phyloP scores from a whole-genome alignment of 2,797 vertebrate species.

The Cetoscarus ocellatus region DNA sequence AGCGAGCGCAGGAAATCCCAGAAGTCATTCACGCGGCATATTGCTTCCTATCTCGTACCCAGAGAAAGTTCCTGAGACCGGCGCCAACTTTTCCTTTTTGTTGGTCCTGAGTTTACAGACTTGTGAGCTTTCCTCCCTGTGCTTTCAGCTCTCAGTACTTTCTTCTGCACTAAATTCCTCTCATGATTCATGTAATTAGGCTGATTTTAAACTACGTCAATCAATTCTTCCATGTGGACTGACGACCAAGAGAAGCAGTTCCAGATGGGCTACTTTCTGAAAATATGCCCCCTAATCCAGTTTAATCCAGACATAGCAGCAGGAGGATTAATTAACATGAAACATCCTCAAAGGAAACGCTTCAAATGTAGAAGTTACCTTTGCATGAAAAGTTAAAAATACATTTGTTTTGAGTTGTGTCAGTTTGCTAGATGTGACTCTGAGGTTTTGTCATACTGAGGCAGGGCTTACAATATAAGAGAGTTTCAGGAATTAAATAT shows the following conservation, averaged over 20 bases:
- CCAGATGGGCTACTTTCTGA: slow-evolving; percentile 65
- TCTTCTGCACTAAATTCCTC: slow-evolving; percentile 50
- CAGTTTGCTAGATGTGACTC: slow-evolving; percentile 5
- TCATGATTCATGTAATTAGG: slow-evolving; percentile 75
- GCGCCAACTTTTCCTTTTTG: slow-evolving; percentile 62
- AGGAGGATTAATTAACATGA: slow-evolving; percentile 61
- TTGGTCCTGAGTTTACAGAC: slow-evolving; percentile 53
- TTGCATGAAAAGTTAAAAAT: slow-evolving; percentile 25
- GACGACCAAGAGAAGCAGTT: slow-evolving; percentile 54
- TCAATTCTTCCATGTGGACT: slow-evolving; percentile 66
- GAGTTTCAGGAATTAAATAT: no score
- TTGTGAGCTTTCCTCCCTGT: slow-evolving; percentile 20
- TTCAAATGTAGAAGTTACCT: slow-evolving; percentile 18
- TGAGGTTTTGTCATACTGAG: slow-evolving; percentile 5
- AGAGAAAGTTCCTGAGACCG: slow-evolving; percentile 70
- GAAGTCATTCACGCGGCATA: slow-evolving; percentile 81
- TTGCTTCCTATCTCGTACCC: slow-evolving; percentile 81
- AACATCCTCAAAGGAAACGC: slow-evolving; percentile 49
- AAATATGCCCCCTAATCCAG: slow-evolving; percentile 67
- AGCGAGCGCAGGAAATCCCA: slow-evolving; percentile 83
- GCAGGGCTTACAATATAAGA: no score
- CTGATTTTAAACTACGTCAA: slow-evolving; percentile 78
- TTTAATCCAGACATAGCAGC: slow-evolving; percentile 76
- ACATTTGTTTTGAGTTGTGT: slow-evolving; percentile 6
- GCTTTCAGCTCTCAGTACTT: slow-evolving; percentile 30